A percentile compares a stretch with the other conserved stretches of the same genome.
These are phyloP conservation scores for Phymanthus crucifer DNA, from an alignment of 92 coral and sea anemone genomes.

Conservation along the genomic window DNA sequence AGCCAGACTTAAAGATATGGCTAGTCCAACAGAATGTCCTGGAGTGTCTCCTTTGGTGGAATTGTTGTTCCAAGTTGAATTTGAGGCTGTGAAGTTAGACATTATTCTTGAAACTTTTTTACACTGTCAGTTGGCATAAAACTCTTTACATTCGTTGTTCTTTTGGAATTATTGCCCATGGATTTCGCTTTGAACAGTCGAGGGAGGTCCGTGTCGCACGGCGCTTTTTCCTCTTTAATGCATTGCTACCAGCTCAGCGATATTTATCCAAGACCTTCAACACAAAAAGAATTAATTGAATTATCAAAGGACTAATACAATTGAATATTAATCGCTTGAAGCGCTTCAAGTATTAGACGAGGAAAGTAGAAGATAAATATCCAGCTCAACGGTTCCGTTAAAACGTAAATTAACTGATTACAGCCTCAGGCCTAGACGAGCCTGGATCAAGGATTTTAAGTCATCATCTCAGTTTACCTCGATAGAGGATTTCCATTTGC, in stretches of 20 bases:
- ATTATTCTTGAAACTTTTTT: no score
- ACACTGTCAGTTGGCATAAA: no score
- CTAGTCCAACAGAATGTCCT: slow-evolving; percentile 35
- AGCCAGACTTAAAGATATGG: slow-evolving; percentile 46
- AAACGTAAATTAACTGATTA: neutral
- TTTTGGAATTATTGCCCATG: neutral
- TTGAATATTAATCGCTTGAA: neutral
- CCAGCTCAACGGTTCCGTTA: neutral
- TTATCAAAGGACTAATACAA: neutral
- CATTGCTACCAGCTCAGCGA: neutral
- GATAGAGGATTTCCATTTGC: neutral
- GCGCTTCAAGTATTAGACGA: neutral
- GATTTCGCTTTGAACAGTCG: neutral
- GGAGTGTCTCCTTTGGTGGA: neutral
- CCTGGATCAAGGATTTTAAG: neutral
- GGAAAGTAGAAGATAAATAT: neutral
- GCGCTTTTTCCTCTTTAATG: neutral
- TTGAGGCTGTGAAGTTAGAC: slow-evolving; percentile 7
- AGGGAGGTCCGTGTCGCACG: neutral
- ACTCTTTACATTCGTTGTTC: neutral
- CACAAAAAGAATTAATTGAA: neutral
- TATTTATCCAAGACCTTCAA: neutral
- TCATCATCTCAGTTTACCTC: neutral
- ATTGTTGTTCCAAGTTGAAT: slow-evolving; percentile 11
- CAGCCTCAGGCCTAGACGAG: neutral